Conservation (phyloP, 1,140 invertebrate species). For the Brachionus manjavacas region DNA sequence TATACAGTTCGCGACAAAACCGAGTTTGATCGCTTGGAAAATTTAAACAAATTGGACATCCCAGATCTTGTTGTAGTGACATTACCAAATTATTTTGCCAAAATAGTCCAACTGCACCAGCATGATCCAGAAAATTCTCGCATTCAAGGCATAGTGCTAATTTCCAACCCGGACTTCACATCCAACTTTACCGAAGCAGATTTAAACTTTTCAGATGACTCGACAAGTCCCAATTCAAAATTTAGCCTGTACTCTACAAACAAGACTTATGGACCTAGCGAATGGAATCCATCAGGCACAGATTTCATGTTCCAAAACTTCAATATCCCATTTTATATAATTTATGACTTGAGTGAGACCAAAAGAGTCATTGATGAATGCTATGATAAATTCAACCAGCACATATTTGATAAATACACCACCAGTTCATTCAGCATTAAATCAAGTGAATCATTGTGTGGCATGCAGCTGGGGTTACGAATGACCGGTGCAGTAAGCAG, state of each 20-base stretch:
- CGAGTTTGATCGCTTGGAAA: background rate
- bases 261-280: background rate
- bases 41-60: background rate
- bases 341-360: background rate
- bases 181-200: background rate
- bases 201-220: slow-evolving; percentile 23
- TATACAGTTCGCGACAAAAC: background rate
- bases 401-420: slow-evolving; percentile 6
- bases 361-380: background rate
- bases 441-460: background rate
- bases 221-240: background rate
- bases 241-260: slow-evolving; percentile 20
- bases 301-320: slow-evolving; percentile 28
- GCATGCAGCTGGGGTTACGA: slow-evolving; percentile 8
- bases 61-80: background rate
- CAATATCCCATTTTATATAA: slow-evolving; percentile 25
- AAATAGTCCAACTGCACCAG: background rate
- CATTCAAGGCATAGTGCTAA: background rate
- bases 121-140: background rate
- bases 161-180: background rate
- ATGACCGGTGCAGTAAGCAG: slow-evolving; percentile 19
- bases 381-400: slow-evolving; percentile 37
- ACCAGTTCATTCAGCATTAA: background rate
- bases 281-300: slow-evolving; percentile 15
- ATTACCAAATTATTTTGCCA: background rate